Percentiles rank a stretch among this genome's conserved stretches.
These are phyloP conservation scores for Cynocephalus volans DNA, from an alignment of 2,113 vertebrate genomes.

Conservation along the genomic window DNA sequence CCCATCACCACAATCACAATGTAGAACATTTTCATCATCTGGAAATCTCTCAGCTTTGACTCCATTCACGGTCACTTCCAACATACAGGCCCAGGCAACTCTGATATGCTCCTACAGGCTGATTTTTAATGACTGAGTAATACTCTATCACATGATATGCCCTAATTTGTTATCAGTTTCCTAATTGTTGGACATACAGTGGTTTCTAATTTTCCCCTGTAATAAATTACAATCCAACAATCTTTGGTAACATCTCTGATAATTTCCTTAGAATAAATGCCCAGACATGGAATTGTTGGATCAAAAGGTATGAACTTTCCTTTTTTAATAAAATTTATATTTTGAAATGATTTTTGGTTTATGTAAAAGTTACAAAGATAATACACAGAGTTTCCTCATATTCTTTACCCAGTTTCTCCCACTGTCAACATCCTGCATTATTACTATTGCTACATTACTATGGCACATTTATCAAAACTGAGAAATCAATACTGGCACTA, in stretches of 20 bases:
- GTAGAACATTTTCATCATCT: not conserved
- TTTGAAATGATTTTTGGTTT: not conserved
- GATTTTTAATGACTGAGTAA: not conserved
- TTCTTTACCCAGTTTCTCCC: not conserved
- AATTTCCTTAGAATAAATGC: not conserved
- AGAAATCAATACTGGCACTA: not conserved
- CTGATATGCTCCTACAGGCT: not conserved
- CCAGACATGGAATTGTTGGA: not conserved
- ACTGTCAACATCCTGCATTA: too few relatives aligned
- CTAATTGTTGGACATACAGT: not conserved
- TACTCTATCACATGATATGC: not conserved
- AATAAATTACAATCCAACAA: not conserved
- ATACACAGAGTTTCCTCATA: rapidly evolving
- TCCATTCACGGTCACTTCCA: not conserved
- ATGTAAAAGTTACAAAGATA: not conserved
- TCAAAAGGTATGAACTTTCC: not conserved
- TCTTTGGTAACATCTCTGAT: not conserved
- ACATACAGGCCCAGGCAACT: rapidly evolving
- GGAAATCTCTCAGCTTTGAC: not conserved
- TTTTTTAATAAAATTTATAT: not conserved
- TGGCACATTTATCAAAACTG: not conserved
- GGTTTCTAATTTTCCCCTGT: not conserved
- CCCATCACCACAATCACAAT: rapidly evolving
- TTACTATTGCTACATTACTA: too few relatives aligned
- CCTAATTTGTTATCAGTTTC: not conserved